phyloP scores from a whole-genome alignment of 2,113 vertebrate species.

The Dryoscopus gambensis region DNA sequence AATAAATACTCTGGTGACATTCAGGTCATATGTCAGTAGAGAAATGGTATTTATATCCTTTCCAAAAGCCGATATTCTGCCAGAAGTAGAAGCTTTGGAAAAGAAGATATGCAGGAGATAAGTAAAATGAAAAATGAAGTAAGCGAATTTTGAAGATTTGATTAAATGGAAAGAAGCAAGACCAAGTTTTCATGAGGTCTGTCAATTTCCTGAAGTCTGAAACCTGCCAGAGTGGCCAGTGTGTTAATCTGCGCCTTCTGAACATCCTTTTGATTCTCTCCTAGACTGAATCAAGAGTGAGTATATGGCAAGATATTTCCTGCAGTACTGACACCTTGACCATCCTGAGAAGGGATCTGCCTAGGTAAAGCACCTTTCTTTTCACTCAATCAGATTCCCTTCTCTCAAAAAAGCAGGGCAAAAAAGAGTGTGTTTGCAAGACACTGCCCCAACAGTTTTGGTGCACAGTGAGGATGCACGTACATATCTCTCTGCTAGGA shows the following conservation, averaged over 20 bases:
- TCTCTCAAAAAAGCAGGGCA: neutral
- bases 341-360: rapidly evolving
- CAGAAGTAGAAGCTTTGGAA: neutral
- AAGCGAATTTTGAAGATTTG: neutral
- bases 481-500: neutral
- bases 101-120: neutral
- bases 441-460: neutral
- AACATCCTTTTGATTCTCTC: neutral
- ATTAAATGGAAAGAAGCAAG: neutral
- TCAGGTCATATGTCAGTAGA: neutral
- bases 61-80: neutral
- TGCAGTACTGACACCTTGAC: neutral
- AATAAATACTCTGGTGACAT: neutral
- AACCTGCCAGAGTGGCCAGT: neutral
- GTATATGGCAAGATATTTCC: neutral
- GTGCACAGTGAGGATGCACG: rapidly evolving
- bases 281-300: neutral
- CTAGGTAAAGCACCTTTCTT: neutral
- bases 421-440: neutral
- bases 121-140: neutral
- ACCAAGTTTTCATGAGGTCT: neutral
- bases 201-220: neutral
- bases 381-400: neutral
- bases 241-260: neutral
- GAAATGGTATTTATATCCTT: neutral